Evolutionary conservation across 2,113 vertebrate genomes (phyloP).

Genomic region (Carlito syrichta): DNA sequence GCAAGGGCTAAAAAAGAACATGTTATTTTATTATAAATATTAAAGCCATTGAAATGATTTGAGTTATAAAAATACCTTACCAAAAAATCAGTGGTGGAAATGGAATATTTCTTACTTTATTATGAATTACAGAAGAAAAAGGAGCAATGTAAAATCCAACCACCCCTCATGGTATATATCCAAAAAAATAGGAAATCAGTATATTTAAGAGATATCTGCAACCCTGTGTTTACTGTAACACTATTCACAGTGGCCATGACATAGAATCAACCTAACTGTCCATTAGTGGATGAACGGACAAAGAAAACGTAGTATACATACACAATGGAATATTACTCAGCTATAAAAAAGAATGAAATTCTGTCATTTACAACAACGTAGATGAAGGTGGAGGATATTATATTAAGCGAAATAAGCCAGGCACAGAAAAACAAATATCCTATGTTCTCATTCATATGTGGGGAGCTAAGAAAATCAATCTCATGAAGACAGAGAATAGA

Average conservation of each 20-base stretch:
- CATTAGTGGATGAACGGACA: not conserved
- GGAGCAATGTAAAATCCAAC: not conserved
- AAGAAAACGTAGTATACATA: not conserved
- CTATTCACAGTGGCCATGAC: not conserved
- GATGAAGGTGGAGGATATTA: too few relatives aligned
- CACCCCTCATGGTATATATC: not conserved
- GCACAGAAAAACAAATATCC: too few relatives aligned
- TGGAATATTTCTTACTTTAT: not conserved
- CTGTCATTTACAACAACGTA: too few relatives aligned
- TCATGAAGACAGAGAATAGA: too few relatives aligned
- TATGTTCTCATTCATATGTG: too few relatives aligned
- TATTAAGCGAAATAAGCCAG: too few relatives aligned
- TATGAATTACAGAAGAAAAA: not conserved
- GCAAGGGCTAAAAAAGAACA: not conserved
- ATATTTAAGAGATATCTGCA: not conserved
- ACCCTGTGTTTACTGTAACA: not conserved
- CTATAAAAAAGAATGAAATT: too few relatives aligned
- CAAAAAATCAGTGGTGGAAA: not conserved
- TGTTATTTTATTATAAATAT: not conserved
- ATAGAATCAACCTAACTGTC: not conserved
- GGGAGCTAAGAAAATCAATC: too few relatives aligned
- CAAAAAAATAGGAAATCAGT: not conserved
- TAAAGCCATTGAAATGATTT: not conserved
- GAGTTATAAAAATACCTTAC: not conserved
- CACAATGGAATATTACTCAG: too few relatives aligned